Conservation (phyloP, 53 echinoderm and acorn worm species). For the Paelopatides confundens region DNA sequence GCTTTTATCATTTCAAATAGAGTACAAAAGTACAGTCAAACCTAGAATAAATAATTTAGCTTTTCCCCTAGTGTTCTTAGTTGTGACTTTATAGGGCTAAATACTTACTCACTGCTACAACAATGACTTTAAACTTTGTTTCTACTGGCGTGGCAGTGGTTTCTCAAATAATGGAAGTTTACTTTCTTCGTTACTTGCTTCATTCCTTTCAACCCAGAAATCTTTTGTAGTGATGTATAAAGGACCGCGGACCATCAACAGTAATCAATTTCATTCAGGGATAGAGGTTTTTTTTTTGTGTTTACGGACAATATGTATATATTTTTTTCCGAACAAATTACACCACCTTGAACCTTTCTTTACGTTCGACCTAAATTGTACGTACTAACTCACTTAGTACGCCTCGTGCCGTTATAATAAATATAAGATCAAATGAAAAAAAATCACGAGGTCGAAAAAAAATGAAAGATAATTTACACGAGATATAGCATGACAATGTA, state of each 20-base stretch:
- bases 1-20: too few species aligned
- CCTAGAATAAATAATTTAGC: too few species aligned
- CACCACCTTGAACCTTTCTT: conserved; percentile 41
- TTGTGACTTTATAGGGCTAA: too few species aligned
- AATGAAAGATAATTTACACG: conserved; percentile 25
- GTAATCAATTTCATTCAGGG: too few species aligned
- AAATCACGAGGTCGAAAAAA: conserved; percentile 13
- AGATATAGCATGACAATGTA: conserved; percentile 31
- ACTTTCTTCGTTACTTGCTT: not conserved
- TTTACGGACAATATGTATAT: too few species aligned
- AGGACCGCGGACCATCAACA: too few species aligned
- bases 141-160: not conserved
- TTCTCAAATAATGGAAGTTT: not conserved
- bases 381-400: conserved; percentile 13
- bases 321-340: conserved; percentile 15
- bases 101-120: not conserved
- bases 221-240: too few species aligned
- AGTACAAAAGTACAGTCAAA: too few species aligned
- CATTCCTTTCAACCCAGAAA: too few species aligned
- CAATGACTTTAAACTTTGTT: not conserved
- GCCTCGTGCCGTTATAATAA: not conserved
- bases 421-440: not conserved
- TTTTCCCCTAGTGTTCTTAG: not conserved
- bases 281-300: too few species aligned
- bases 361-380: conserved; percentile 22